Base-by-base conservation (phyloP, 2,888 invertebrate species). In the Orthosia gothica region DNA sequence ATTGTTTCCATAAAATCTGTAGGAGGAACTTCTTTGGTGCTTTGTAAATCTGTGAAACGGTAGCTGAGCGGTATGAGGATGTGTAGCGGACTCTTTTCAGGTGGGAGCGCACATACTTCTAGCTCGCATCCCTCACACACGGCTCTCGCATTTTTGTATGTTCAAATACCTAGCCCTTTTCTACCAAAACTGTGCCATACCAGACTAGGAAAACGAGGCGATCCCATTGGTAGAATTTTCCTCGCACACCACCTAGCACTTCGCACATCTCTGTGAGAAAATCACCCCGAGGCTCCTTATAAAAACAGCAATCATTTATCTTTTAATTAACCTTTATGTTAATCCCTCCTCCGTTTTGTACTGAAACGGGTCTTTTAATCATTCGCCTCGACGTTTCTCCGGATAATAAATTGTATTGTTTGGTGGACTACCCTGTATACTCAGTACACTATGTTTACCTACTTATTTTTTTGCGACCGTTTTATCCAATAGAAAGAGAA, bases 281-380 rank as follows among this genome's bases (percentile, higher is more conserved):
- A 45, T 3, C 20, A n/a, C n/a, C 13, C 5, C 50, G 26, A 67
- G 69, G 71, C 54, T 59, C 32, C 20, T 45, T 45, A 63, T 32
- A 78, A 70, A 68, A 79, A 75, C 52, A 13, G 32, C 9, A 69
- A 69, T 45, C 40, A 67, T 81, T 82, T 84, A 84, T 82, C 77
- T 84, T 77, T 84, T 84, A 82, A 84, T 84, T 82, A 77, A 82
- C 82, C 69, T 79, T 68, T 75, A 64, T 59, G 73, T 75, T 82
- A 82, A 82, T 82, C 67, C 47, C 15, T 40, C 9, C 9, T 18
- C 57, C 26, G 71, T 62, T 81, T 77, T 73, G 59, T 72, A 26
- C 54, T 47, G 64, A 68, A 71, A 71, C 49, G 50, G 58, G 63
- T 55, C 61, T 55, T 62, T 67, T 74, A 63, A 64, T 54, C 70